Conservation (phyloP, 2,888 invertebrate genomes). For the Andricus curvator region DNA sequence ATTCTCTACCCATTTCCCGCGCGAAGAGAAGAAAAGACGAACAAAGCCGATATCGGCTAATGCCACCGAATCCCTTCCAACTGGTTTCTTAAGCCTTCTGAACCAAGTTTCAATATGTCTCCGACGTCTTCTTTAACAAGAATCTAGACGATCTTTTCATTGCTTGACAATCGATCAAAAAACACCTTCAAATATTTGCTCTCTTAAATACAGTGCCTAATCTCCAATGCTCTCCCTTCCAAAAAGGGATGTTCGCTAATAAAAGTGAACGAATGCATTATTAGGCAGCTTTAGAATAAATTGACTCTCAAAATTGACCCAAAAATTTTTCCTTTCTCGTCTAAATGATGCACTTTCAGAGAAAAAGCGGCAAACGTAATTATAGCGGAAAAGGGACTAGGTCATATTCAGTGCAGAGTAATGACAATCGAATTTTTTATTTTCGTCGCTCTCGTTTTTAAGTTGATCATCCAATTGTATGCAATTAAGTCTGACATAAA, state of each 20-base stretch:
- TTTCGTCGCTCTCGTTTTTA: background rate
- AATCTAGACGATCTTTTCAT: background rate
- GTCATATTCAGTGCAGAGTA: background rate
- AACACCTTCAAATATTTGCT: constrained; percentile 12
- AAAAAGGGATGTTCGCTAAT: background rate
- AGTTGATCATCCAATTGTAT: background rate
- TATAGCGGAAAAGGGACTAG: background rate
- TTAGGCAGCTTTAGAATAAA: background rate
- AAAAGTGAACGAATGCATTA: background rate
- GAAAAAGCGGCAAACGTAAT: background rate
- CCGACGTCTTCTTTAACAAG: background rate
- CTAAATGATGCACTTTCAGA: background rate
- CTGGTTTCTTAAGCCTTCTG: constrained; percentile 54
- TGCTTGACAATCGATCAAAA: constrained; percentile 7
- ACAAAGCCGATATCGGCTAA: constrained; percentile 70
- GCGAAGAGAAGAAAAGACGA: constrained; percentile 57
- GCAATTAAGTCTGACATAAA: background rate
- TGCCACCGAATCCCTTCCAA: constrained; percentile 65
- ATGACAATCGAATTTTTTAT: background rate
- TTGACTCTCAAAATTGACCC: background rate
- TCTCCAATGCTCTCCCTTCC: background rate
- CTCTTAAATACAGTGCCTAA: background rate
- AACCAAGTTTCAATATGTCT: constrained; percentile 19
- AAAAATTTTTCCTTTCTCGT: background rate
- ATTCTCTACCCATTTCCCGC: constrained; percentile 21